Percentiles rank a stretch among this genome's conserved stretches.
Conservation (phyloP, 1,140 invertebrate genomes). For the Anoplolepis gracilipes region DNA sequence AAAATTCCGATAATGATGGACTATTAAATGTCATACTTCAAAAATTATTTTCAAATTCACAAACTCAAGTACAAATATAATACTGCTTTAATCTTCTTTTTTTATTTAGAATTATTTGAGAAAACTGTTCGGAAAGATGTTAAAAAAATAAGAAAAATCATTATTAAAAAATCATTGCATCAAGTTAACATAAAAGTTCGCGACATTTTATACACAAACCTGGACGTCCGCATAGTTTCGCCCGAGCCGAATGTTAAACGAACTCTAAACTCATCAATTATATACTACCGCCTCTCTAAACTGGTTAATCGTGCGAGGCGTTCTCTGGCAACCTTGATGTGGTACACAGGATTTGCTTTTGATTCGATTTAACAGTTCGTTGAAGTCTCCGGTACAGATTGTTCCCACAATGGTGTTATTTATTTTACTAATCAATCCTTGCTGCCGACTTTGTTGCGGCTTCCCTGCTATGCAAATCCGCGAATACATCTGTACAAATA, state of each 20-base stretch:
- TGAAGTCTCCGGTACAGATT: background rate
- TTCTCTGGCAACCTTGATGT: slow-evolving; percentile 40
- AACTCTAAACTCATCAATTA: slow-evolving; percentile 13
- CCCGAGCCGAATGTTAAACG: background rate
- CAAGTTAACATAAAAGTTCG: no score
- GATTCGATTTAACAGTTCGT: slow-evolving; percentile 15
- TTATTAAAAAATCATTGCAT: no score
- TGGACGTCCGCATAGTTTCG: background rate
- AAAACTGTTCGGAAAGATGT: background rate
- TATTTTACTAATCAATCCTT: background rate
- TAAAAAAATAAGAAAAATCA: no score
- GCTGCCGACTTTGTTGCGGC: background rate
- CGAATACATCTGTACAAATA: background rate
- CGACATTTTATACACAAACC: background rate
- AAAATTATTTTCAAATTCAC: no score
- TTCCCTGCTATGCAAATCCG: background rate
- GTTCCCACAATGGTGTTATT: background rate
- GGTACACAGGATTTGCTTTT: background rate
- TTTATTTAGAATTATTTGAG: background rate
- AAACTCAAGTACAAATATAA: no score
- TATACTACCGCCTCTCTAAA: background rate
- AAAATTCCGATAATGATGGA: background rate
- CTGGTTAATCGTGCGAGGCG: background rate
- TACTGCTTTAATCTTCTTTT: background rate
- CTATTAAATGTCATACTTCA: background rate